A percentile compares a stretch with the other conserved stretches of the same genome.
Evolutionary conservation across 2,888 invertebrate species (phyloP).

Genomic region (Acronicta psi): DNA sequence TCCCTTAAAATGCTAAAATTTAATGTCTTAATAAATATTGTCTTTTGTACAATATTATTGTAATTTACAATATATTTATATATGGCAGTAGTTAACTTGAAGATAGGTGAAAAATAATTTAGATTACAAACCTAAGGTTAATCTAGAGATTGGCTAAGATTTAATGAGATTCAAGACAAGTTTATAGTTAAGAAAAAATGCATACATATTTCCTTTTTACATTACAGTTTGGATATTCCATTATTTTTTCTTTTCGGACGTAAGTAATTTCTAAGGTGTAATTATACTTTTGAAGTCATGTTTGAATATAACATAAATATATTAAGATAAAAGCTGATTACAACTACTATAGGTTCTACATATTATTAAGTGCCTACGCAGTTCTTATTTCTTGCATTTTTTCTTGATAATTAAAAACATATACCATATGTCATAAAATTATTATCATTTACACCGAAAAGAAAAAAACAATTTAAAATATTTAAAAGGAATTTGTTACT

Average conservation of each 20-base stretch:
- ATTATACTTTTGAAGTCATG: no score
- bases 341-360: no score
- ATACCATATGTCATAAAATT: no score
- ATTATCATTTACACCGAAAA: no score
- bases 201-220: constrained; percentile 9
- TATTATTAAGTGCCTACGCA: no score
- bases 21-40: constrained; percentile 51
- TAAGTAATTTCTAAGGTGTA: no score
- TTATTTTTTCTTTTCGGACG: constrained; percentile 14
- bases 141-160: constrained; percentile 67
- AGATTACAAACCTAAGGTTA: constrained; percentile 39
- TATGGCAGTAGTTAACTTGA: constrained; percentile 66
- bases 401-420: no score
- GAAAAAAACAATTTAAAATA: constrained; percentile 1
- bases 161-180: constrained; percentile 61
- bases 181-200: constrained; percentile 15
- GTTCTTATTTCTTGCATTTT: no score
- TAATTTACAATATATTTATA: constrained; percentile 58
- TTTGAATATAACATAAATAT: no score
- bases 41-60: constrained; percentile 70
- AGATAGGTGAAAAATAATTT: constrained; percentile 45
- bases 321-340: no score
- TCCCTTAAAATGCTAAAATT: constrained; percentile 31
- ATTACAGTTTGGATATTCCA: neutral
- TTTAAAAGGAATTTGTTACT: constrained; percentile 36